Conservation (phyloP, 2,113 vertebrate genomes). For the Xiphias gladius region DNA sequence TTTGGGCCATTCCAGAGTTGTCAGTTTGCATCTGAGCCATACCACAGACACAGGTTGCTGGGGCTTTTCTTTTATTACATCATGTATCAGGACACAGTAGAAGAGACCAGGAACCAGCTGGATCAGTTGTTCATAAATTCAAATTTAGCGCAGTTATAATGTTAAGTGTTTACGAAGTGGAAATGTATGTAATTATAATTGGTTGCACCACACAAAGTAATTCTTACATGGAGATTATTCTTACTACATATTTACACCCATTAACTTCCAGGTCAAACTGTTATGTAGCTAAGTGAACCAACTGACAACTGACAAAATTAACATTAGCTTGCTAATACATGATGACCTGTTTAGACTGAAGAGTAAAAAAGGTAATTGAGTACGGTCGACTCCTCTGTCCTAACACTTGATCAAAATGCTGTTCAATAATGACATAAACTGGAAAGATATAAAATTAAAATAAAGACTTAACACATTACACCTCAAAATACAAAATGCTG, state of each 20-base stretch:
- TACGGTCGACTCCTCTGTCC: no score
- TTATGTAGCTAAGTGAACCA: background rate
- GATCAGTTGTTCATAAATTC: background rate
- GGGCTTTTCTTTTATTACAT: no score
- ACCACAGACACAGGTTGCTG: no score
- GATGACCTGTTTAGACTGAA: background rate
- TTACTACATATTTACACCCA: background rate
- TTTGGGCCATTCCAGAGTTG: no score
- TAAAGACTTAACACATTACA: background rate
- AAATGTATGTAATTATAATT: background rate
- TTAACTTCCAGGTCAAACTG: background rate
- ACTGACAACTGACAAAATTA: background rate
- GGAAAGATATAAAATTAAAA: no score
- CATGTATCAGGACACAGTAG: background rate
- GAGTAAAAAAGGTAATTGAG: background rate
- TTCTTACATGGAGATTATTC: background rate
- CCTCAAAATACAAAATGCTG: no score
- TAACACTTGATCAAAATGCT: no score
- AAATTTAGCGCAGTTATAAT: background rate
- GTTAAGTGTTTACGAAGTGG: background rate
- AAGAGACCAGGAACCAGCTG: background rate
- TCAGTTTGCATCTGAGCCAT: no score
- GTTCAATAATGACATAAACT: no score
- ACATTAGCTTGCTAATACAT: background rate
- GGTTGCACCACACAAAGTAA: background rate